A percentile compares a stretch with the other conserved stretches of the same genome.
These are phyloP conservation scores for Motacilla tschutschensis DNA, from an alignment of 2,113 vertebrate genomes.

Conservation along the genomic window DNA sequence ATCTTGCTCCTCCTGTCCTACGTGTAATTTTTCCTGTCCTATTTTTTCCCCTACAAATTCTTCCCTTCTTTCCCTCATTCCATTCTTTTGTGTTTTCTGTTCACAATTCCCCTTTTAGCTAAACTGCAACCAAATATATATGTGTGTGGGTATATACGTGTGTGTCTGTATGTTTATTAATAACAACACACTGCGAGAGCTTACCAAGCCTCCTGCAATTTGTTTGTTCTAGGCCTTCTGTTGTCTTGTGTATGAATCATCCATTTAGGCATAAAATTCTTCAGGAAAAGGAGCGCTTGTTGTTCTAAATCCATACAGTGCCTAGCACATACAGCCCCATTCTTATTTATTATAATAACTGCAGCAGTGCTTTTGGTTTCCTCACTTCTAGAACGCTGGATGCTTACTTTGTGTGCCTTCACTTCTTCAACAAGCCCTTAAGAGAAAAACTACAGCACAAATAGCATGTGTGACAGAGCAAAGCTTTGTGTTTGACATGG, in stretches of 20 bases:
- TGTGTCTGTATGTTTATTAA: background rate
- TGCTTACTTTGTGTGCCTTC: background rate
- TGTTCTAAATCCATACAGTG: background rate
- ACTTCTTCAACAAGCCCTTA: background rate
- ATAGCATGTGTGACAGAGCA: accelerated
- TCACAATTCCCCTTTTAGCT: background rate
- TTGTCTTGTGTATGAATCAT: background rate
- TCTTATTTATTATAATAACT: background rate
- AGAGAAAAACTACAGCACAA: background rate
- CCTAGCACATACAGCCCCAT: background rate
- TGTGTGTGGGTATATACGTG: no score
- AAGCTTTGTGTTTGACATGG: background rate
- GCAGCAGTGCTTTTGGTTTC: background rate
- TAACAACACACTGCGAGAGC: background rate
- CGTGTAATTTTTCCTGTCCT: background rate
- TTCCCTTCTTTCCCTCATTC: background rate
- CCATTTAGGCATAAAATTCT: background rate
- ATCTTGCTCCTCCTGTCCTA: background rate
- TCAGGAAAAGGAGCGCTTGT: background rate
- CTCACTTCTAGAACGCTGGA: background rate
- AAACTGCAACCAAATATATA: background rate
- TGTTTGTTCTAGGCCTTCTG: conserved; percentile 26
- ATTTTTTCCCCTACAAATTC: background rate
- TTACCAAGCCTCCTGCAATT: background rate
- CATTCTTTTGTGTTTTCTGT: background rate